Evolutionary conservation across 2,113 vertebrate genomes (phyloP).

Genomic region (Arvicanthis niloticus): DNA sequence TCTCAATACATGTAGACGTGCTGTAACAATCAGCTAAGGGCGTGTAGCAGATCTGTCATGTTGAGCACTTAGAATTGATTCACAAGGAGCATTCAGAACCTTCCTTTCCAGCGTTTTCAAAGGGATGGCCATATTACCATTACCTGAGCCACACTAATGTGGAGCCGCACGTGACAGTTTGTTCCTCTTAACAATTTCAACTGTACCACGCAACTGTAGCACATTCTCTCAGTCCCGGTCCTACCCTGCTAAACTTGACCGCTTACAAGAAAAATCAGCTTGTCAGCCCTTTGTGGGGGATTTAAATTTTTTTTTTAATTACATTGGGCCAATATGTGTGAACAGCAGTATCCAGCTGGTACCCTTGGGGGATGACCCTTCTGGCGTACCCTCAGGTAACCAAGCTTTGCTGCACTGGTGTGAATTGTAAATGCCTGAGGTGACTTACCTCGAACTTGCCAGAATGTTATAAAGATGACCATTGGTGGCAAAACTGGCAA

Average conservation of each 20-base stretch:
- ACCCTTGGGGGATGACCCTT: background rate
- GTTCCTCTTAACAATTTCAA: background rate
- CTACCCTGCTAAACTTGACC: background rate
- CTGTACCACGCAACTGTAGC: background rate
- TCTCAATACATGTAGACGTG: background rate
- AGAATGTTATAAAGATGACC: background rate
- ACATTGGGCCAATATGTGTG: background rate
- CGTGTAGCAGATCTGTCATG: background rate
- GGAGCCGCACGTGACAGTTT: background rate
- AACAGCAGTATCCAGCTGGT: background rate
- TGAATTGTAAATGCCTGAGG: background rate
- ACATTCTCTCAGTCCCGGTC: background rate
- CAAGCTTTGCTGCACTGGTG: background rate
- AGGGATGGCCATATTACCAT: too few relatives aligned
- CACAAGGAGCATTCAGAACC: background rate
- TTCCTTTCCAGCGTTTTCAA: background rate
- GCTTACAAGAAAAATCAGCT: background rate
- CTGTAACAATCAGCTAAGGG: background rate
- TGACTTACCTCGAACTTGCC: background rate
- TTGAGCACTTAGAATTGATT: too few relatives aligned
- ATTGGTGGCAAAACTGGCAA: background rate
- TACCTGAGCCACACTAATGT: too few relatives aligned
- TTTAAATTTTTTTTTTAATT: background rate
- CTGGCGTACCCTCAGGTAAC: background rate
- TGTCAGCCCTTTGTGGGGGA: background rate